Percentiles rank a stretch among this genome's conserved stretches.
These are phyloP conservation scores for Hirudinaria manillensis DNA, from an alignment of 2,888 invertebrate species.

Conservation along the genomic window DNA sequence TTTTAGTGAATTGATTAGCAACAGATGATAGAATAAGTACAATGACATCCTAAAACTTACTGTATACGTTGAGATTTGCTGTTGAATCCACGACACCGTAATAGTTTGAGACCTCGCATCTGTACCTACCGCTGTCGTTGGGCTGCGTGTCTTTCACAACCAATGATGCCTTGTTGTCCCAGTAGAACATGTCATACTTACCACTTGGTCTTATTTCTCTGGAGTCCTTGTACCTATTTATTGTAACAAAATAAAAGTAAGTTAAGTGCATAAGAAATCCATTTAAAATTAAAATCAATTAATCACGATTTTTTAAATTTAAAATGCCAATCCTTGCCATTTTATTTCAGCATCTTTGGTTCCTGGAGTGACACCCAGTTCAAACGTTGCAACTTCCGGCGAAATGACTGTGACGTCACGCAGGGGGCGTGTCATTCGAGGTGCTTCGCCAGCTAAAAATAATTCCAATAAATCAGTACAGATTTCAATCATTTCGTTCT, in stretches of 20 bases:
- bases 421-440: conserved; percentile 37
- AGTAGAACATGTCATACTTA: conserved; percentile 82
- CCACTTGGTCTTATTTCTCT: conserved; percentile 47
- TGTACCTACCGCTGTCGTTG: conserved; percentile 42
- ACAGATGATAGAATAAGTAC: neutral
- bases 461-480: neutral
- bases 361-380: conserved; percentile 40
- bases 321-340: conserved; percentile 36
- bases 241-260: neutral
- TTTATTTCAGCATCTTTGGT: conserved; percentile 39
- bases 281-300: neutral
- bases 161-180: conserved; percentile 67
- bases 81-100: conserved; percentile 39
- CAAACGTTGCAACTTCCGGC: conserved; percentile 41
- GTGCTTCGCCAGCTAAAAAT: conserved; percentile 38
- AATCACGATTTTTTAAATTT: neutral
- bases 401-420: conserved; percentile 40
- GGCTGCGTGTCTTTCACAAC: conserved; percentile 48
- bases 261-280: no score
- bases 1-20: no score
- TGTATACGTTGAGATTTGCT: conserved; percentile 39
- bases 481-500: neutral
- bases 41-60: conserved; percentile 31
- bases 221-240: conserved; percentile 48
- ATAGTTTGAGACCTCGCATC: conserved; percentile 38